Evolutionary conservation across 2,888 invertebrate genomes (phyloP), one percentile per base, ranked within the genome.

Genomic region (Acanthoscelides obtectus): DNA sequence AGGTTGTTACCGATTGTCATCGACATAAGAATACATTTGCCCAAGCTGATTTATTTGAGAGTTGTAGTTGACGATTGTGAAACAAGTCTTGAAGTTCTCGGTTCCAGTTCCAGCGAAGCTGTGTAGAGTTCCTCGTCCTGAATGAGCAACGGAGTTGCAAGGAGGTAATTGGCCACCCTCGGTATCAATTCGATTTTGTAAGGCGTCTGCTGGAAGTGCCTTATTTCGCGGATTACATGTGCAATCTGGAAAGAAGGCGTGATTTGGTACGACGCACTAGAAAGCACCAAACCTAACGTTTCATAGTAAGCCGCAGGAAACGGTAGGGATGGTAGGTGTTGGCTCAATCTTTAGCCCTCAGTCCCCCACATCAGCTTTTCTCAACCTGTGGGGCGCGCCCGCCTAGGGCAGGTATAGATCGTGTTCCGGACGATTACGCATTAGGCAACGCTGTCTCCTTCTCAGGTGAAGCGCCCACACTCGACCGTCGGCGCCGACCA

Each of bases 171-270:
- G 66, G 91, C 89, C 17, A 95, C 95, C 87, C 94, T 93, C 21
- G 91, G 88, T 77, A 93, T 94, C 80, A 93, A 90, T 80, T 95
- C 95, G 77, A 97, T 96, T 86, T 95, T 95, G 84, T 97, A 97
- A 0, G 95, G 93, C 0, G 95, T 95, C 84, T 96, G 95, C 83
- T 97, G 97, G 83, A 94, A 96, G 81, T 95, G 93, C 20, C 95
- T 89, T 77, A 97, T 95, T 86, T 97, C 96, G 70, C 96, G 89
- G 77, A 97, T 96, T 5, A 96, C 95, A 82, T 97, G 96, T 4
- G 96, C 96, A 81, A 96, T 94, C 95, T 96, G 86, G 20, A 86
- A 88, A 82, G 75, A 76, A 6, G 17, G 45, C 25, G 17, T 12
- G n/a, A n/a, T n/a, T n/a, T n/a, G n/a, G n/a, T n/a, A n/a, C n/a